Evolutionary conservation across 2,113 vertebrate species (phyloP).

Genomic region (Hemichromis elongatus): DNA sequence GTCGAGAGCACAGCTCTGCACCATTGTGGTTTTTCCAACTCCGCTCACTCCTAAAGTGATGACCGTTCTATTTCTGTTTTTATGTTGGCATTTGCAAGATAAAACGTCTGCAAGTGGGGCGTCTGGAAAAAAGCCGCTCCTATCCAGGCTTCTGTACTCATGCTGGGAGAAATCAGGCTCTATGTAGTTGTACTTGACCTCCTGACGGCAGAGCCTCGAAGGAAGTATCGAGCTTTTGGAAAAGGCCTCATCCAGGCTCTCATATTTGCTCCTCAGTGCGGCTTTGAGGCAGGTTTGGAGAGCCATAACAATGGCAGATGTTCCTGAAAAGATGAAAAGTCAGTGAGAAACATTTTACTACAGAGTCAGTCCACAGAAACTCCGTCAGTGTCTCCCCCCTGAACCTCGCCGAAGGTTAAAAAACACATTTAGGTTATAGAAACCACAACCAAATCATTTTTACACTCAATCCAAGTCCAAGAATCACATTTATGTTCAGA

Average conservation of each 20-base stretch:
- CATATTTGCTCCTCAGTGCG: constrained; percentile 22
- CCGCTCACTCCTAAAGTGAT: constrained; percentile 33
- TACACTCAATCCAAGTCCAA: not conserved
- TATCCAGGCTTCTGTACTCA: constrained; percentile 14
- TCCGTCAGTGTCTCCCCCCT: not conserved
- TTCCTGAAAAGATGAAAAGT: not conserved
- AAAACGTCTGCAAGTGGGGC: not conserved
- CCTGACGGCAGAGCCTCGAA: not conserved
- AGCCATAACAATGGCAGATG: not conserved
- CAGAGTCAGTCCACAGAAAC: not conserved
- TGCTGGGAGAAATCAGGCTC: not conserved
- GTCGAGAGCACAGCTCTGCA: constrained; percentile 27
- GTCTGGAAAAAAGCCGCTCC: not conserved
- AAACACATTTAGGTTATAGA: not conserved
- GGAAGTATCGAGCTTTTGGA: not conserved
- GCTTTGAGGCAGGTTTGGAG: not conserved
- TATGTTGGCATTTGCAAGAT: not conserved
- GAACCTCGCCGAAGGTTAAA: not conserved
- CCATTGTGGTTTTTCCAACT: constrained; percentile 34
- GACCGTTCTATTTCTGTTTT: not conserved
- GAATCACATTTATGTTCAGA: not conserved
- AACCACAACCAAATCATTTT: not conserved
- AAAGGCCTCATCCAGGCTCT: not conserved
- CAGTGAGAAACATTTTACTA: not conserved
- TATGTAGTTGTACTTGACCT: fast-evolving